Evolutionary conservation across 2,888 invertebrate species (phyloP).

Genomic region (Epiblema foenella): DNA sequence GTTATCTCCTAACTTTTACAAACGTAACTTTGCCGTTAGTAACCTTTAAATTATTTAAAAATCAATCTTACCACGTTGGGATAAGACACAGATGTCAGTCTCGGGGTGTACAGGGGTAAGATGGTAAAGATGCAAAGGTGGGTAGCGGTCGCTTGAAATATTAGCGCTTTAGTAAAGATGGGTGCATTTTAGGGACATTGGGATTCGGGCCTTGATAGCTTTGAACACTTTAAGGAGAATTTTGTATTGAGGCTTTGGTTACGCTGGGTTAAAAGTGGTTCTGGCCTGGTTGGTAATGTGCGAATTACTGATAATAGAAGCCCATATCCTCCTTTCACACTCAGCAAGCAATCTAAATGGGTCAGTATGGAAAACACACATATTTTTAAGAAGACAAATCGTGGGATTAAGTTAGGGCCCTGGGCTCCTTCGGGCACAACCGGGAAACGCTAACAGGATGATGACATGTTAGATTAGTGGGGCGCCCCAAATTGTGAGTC

Average conservation of each 20-base stretch:
- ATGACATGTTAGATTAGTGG: no score
- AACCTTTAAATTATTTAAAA: constrained; percentile 45
- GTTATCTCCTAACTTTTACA: constrained; percentile 70
- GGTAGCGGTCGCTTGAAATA: constrained; percentile 79
- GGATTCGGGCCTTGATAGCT: constrained; percentile 77
- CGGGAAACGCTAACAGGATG: no score
- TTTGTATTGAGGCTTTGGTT: constrained; percentile 32
- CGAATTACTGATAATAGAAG: neutral
- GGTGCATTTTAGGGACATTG: constrained; percentile 76
- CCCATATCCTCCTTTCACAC: neutral
- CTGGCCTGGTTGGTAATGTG: neutral
- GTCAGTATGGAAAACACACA: neutral
- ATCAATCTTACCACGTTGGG: constrained; percentile 47
- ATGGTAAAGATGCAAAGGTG: constrained; percentile 69
- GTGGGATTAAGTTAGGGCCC: no score
- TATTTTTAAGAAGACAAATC: neutral
- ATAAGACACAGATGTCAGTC: constrained; percentile 43
- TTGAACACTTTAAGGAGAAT: constrained; percentile 57
- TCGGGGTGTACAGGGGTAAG: constrained; percentile 41
- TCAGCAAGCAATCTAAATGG: neutral
- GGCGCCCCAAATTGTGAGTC: no score
- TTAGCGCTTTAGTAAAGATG: constrained; percentile 76
- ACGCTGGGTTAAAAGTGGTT: constrained; percentile 9
- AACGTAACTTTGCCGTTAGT: constrained; percentile 50
- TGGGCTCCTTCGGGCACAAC: no score